phyloP scores from a whole-genome alignment of 2,888 invertebrate genomes.

The Ctenicera cuprea region DNA sequence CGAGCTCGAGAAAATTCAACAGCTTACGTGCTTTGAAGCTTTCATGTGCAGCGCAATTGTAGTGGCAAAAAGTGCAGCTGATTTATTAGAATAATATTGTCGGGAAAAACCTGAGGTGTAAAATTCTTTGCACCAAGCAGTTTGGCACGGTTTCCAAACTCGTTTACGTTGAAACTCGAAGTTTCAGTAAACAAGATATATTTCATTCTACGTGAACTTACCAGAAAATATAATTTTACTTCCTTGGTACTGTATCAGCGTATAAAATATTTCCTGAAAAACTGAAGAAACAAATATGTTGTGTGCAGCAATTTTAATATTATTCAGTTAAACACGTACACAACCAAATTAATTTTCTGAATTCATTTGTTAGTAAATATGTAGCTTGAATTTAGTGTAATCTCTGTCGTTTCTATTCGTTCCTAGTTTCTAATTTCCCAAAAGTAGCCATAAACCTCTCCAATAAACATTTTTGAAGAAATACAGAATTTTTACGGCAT shows the following conservation, averaged over 20 bases:
- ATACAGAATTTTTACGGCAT: neutral
- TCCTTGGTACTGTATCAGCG: no score
- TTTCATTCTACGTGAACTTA: conserved; percentile 7
- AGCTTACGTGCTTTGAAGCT: conserved; percentile 22
- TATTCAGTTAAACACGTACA: no score
- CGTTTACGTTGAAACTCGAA: neutral
- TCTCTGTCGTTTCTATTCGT: conserved; percentile 11
- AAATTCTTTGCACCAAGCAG: neutral
- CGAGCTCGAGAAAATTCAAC: conserved; percentile 13
- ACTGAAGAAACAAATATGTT: no score
- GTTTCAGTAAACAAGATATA: neutral
- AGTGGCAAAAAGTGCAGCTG: conserved; percentile 12
- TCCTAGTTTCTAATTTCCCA: conserved; percentile 16
- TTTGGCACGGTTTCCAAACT: neutral
- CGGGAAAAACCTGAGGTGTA: neutral
- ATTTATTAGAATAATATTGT: conserved; percentile 22
- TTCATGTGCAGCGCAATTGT: conserved; percentile 20
- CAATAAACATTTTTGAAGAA: conserved; percentile 17
- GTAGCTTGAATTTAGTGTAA: conserved; percentile 4
- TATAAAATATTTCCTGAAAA: no score
- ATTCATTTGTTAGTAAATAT: neutral
- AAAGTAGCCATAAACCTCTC: neutral
- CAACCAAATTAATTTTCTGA: no score
- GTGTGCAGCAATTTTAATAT: no score
- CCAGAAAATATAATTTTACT: no score